Conservation (phyloP, 2,113 vertebrate species). For the Engraulis encrasicolus region DNA sequence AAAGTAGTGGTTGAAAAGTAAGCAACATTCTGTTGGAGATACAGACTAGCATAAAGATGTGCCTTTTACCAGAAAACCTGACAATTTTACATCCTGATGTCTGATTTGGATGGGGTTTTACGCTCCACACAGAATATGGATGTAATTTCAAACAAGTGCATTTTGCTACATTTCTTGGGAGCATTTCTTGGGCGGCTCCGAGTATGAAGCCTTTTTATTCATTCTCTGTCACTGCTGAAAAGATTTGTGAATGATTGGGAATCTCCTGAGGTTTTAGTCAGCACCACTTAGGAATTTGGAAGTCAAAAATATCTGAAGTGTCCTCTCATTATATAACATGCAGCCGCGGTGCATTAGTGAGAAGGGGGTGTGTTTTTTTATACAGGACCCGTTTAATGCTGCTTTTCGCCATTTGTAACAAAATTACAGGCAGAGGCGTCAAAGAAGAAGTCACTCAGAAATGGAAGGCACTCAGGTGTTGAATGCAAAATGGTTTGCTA, state of each 20-base stretch:
- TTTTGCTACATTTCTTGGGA: background rate
- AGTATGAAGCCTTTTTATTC: background rate
- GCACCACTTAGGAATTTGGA: conserved; percentile 16
- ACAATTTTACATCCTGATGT: too few relatives aligned
- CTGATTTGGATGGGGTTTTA: background rate
- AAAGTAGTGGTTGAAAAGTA: too few relatives aligned
- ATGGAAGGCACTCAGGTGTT: background rate
- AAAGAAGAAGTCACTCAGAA: background rate
- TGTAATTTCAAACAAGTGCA: background rate
- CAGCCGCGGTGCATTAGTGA: background rate
- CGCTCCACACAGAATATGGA: background rate
- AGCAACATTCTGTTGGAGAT: too few relatives aligned
- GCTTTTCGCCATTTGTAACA: background rate
- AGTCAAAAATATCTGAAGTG: background rate
- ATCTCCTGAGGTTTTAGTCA: background rate
- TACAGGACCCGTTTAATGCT: background rate
- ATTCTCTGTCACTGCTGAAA: background rate
- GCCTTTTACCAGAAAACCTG: background rate
- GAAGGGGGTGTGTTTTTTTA: background rate
- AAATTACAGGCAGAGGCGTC: background rate
- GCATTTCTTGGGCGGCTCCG: background rate
- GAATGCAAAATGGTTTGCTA: background rate
- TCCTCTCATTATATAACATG: background rate
- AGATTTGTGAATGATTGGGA: background rate
- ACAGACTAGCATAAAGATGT: background rate